phyloP scores from a whole-genome alignment of 2,113 vertebrate genomes.

The Rana temporaria region DNA sequence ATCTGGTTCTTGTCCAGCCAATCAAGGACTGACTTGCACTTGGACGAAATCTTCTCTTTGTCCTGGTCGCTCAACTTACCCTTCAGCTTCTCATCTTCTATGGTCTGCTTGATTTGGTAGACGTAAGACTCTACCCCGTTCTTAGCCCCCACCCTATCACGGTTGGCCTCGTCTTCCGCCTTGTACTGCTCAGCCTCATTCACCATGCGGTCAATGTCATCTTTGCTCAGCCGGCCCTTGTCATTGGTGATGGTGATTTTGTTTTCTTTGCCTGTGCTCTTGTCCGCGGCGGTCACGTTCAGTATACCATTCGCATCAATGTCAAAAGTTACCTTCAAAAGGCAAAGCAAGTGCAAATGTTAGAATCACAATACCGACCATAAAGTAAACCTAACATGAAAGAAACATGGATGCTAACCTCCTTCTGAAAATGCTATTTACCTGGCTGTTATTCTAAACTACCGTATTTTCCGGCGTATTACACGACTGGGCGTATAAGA shows the following conservation, averaged over 20 bases:
- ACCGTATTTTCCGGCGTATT: too few species aligned
- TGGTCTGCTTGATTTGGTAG: slow-evolving; percentile 80
- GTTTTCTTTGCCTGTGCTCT: slow-evolving; percentile 83
- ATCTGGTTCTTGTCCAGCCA: slow-evolving; percentile 84
- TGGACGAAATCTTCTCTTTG: slow-evolving; percentile 77
- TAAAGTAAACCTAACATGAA: background rate
- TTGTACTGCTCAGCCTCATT: slow-evolving; percentile 84
- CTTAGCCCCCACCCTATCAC: slow-evolving; percentile 77
- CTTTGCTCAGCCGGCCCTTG: slow-evolving; percentile 83
- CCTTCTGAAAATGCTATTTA: too few species aligned
- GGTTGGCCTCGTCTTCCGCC: slow-evolving; percentile 77
- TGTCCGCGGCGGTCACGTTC: slow-evolving; percentile 79
- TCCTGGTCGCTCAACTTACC: slow-evolving; percentile 82
- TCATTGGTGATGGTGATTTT: slow-evolving; percentile 86
- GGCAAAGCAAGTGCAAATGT: background rate
- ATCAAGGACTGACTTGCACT: slow-evolving; percentile 77
- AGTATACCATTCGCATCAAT: slow-evolving; percentile 83
- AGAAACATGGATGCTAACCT: background rate
- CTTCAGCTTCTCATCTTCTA: slow-evolving; percentile 81
- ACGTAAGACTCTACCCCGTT: slow-evolving; percentile 80
- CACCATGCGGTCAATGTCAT: slow-evolving; percentile 84
- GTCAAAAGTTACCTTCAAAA: slow-evolving; percentile 74
- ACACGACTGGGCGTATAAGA: too few species aligned
- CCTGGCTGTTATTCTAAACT: too few species aligned
- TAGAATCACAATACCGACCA: background rate